Evolutionary conservation across 1,140 invertebrate species (phyloP), one percentile per base, ranked within the genome.

Genomic region (Calliopsis andreniformis): DNA sequence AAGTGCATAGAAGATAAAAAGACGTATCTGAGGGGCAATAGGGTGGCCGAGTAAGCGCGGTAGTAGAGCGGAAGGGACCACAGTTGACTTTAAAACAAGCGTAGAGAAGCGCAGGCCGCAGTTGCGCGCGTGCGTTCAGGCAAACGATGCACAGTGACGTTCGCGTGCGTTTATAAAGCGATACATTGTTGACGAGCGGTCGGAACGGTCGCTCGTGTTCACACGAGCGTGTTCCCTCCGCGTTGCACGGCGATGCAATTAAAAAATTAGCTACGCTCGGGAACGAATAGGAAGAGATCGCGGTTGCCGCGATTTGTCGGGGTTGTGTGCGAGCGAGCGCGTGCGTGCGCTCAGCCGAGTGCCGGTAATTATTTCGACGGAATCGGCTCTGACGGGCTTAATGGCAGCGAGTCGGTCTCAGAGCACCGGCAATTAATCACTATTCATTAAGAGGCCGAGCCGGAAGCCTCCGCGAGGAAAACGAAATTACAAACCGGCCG

Each of bases 321-420:
- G 45, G 51, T 25, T 43, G 71, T 47, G 47, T 72, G 61, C 39
- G 58, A 47, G 59, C 55, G 47, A 49, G 47, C 68, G 71, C 53
- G 32, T 47, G 73, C 62, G 75, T 69, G 63, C 62, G 43, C 66
- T 73, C 20, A 69, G 71, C 69, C 62, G 76, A 86, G 81, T 86
- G 81, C 70, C 79, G 79, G 85, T 86, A 86, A 86, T 86, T 86
- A 86, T 86, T 86, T 86, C 84, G 84, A 86, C 79, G 85, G 85
- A 86, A 86, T 86, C 84, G 82, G 76, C 82, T 86, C 82, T 84
- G 85, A 86, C 81, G 84, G 85, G 84, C 80, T 86, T 86, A 86
- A 86, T 86, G 85, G 85, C 67, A 77, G 82, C 70, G 75, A 86
- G 82, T 86, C 82, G 79, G 76, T 86, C 82, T 82, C 85, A 81